A percentile compares a stretch with the other conserved stretches of the same genome.
These are phyloP conservation scores for Neosalanx taihuensis DNA, from an alignment of 2,797 vertebrate species.

Conservation along the genomic window DNA sequence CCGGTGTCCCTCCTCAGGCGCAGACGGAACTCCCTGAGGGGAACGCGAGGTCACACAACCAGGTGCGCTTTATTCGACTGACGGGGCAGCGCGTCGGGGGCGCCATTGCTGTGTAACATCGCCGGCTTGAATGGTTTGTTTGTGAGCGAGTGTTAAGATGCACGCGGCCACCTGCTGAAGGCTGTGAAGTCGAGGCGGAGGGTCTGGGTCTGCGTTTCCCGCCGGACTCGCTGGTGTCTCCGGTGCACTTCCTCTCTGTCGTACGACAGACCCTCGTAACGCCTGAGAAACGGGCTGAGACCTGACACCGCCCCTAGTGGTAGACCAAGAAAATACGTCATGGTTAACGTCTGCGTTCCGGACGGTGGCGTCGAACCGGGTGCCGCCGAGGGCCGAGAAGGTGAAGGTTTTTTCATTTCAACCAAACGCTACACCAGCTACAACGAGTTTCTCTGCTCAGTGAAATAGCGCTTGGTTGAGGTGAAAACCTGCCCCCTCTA, in stretches of 20 bases:
- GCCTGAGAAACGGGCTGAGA: conserved; percentile 67
- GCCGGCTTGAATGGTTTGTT: background rate
- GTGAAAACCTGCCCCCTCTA: no score
- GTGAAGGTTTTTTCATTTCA: no score
- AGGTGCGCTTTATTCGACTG: background rate
- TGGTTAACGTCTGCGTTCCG: no score
- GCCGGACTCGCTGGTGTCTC: conserved; percentile 61
- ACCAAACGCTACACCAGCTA: no score
- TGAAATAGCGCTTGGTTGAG: no score
- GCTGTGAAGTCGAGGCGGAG: conserved; percentile 72
- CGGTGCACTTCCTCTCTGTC: conserved; percentile 58
- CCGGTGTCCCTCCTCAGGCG: conserved; percentile 63
- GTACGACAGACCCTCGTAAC: conserved; percentile 68
- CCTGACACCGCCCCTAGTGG: conserved; percentile 48
- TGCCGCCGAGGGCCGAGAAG: no score
- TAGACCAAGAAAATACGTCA: background rate
- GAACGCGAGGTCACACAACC: background rate
- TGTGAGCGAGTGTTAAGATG: background rate
- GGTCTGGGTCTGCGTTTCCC: conserved; percentile 37
- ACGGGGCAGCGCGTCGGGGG: no score
- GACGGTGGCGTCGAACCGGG: no score
- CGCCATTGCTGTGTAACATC: background rate
- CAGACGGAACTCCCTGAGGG: conserved; percentile 69
- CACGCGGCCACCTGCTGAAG: conserved; percentile 64
- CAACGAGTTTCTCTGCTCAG: no score